Evolutionary conservation across 1,140 invertebrate genomes (phyloP).

Genomic region (Reticulitermes speratus): DNA sequence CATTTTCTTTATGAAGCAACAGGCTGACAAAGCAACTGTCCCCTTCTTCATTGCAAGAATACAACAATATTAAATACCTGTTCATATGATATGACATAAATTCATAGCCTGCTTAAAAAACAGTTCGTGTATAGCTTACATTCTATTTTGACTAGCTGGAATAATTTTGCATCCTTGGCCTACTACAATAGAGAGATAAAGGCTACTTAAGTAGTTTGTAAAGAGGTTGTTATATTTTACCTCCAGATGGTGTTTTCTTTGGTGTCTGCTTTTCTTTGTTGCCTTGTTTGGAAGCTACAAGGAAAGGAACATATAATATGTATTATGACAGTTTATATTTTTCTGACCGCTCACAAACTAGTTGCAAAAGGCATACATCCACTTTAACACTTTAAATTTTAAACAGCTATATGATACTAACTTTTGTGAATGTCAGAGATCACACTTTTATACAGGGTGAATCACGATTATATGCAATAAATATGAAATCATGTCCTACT

Average conservation of each 20-base stretch:
- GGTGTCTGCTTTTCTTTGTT: constrained; percentile 28
- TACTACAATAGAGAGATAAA: not conserved
- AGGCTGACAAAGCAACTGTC: not conserved
- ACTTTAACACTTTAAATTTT: not conserved
- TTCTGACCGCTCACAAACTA: no score
- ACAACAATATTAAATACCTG: not conserved
- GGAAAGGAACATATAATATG: not conserved
- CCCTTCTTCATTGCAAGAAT: not conserved
- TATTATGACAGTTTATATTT: no score
- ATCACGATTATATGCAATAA: no score
- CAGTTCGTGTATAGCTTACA: not conserved
- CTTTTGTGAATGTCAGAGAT: not conserved
- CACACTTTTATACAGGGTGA: no score
- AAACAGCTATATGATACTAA: constrained; percentile 5
- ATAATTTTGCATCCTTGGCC: not conserved
- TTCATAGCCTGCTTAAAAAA: not conserved
- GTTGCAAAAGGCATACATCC: no score
- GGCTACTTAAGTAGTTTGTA: not conserved
- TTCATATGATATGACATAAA: not conserved
- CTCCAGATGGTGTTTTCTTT: constrained; percentile 29
- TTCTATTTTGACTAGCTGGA: not conserved
- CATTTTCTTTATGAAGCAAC: not conserved
- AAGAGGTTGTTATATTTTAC: constrained; percentile 24
- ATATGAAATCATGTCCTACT: no score
- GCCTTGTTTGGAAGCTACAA: constrained; percentile 27